Conservation (phyloP, 2,888 invertebrate species). For the Charanyca ferruginea region DNA sequence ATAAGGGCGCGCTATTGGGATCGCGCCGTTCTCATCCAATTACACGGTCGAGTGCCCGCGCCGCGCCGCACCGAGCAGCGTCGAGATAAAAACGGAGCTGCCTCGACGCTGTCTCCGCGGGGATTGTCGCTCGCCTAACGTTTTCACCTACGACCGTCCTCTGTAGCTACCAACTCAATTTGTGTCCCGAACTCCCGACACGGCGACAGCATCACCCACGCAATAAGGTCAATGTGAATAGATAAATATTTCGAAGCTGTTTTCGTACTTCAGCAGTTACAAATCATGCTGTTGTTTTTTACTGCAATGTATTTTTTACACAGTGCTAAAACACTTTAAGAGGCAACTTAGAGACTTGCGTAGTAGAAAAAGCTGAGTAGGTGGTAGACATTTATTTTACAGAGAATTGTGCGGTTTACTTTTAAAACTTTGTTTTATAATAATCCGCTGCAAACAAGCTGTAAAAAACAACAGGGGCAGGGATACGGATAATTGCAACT, state of each 20-base stretch:
- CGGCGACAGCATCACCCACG: constrained; percentile 62
- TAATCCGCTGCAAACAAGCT: no score
- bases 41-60: constrained; percentile 90
- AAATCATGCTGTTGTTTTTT: constrained; percentile 11
- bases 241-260: constrained; percentile 20
- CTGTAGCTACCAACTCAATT: constrained; percentile 73
- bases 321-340: not conserved
- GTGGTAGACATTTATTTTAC: not conserved
- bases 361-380: not conserved
- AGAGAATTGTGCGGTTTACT: no score
- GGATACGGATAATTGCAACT: constrained; percentile 12
- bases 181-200: constrained; percentile 65
- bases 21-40: constrained; percentile 91
- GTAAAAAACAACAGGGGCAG: not conserved
- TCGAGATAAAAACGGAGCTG: constrained; percentile 87
- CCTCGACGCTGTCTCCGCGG: constrained; percentile 86
- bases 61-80: constrained; percentile 87
- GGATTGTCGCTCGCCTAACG: constrained; percentile 89
- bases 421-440: no score
- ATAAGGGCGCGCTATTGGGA: constrained; percentile 91
- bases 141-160: constrained; percentile 86
- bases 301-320: not conserved
- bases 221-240: constrained; percentile 44
- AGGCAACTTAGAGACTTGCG: not conserved
- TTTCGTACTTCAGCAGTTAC: constrained; percentile 19